phyloP scores from a whole-genome alignment of 2,113 vertebrate genomes.

The Paradoxurus hermaphroditus region DNA sequence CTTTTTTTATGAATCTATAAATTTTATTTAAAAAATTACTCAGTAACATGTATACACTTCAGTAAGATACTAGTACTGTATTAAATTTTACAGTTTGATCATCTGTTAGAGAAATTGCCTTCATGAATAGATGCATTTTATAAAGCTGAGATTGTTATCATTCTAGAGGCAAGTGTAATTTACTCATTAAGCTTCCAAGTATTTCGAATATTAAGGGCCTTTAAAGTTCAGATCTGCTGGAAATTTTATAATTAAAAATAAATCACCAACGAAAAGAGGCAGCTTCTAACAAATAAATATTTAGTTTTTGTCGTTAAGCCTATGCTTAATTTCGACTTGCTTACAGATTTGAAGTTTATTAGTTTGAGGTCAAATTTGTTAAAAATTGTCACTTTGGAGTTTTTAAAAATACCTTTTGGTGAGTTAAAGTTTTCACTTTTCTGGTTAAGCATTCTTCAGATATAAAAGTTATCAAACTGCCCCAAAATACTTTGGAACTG shows the following conservation, averaged over 20 bases:
- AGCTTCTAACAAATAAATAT: constrained; percentile 46
- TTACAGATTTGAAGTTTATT: constrained; percentile 54
- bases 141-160: constrained; percentile 40
- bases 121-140: constrained; percentile 66
- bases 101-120: constrained; percentile 55
- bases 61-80: constrained; percentile 47
- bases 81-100: constrained; percentile 58
- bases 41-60: constrained; percentile 29
- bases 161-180: constrained; percentile 36
- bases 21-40: constrained; percentile 52
- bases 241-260: constrained; percentile 68
- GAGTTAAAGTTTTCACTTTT: background rate
- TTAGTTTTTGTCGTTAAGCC: constrained; percentile 40
- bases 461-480: background rate
- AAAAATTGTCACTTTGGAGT: constrained; percentile 71
- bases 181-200: constrained; percentile 46
- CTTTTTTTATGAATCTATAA: background rate
- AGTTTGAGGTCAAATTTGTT: constrained; percentile 60
- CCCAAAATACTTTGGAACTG: background rate
- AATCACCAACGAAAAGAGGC: constrained; percentile 41
- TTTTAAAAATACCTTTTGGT: constrained; percentile 73
- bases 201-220: constrained; percentile 50
- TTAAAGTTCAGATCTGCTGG: constrained; percentile 24
- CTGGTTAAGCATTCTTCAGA: background rate
- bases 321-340: constrained; percentile 48